Percentiles rank a stretch among this genome's conserved stretches.
Evolutionary conservation across 1,140 invertebrate species (phyloP).

Genomic region (Drosophila orena): DNA sequence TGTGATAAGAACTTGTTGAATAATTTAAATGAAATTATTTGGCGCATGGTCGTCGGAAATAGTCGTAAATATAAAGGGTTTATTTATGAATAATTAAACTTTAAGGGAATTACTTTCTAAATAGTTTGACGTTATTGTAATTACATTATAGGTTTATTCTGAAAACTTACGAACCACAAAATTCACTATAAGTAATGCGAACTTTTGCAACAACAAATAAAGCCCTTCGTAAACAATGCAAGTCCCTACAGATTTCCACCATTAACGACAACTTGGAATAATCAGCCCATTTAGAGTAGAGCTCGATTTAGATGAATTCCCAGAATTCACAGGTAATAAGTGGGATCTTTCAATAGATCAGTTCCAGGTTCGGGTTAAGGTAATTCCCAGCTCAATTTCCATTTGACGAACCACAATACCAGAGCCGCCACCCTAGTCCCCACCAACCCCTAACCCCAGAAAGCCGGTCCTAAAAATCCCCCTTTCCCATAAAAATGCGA

Average conservation of each 20-base stretch:
- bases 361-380: conserved; percentile 8
- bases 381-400: conserved; percentile 41
- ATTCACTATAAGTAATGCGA: neutral
- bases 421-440: conserved; percentile 10
- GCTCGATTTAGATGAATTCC: conserved; percentile 22
- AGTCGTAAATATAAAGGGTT: neutral
- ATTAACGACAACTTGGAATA: neutral
- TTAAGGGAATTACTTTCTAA: neutral
- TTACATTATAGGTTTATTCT: neutral
- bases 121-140: too few species aligned
- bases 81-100: too few species aligned
- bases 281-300: conserved; percentile 22
- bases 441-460: conserved; percentile 10
- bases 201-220: neutral
- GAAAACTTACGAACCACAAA: neutral
- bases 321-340: conserved; percentile 38
- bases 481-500: conserved; percentile 38
- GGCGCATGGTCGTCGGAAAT: neutral
- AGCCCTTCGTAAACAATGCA: neutral
- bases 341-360: conserved; percentile 18
- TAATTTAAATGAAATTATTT: neutral
- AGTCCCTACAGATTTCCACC: neutral
- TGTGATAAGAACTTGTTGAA: neutral
- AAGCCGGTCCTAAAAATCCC: conserved; percentile 7
- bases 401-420: conserved; percentile 23